Conservation (phyloP, 2,888 invertebrate species). For the Thymelicus sylvestris region DNA sequence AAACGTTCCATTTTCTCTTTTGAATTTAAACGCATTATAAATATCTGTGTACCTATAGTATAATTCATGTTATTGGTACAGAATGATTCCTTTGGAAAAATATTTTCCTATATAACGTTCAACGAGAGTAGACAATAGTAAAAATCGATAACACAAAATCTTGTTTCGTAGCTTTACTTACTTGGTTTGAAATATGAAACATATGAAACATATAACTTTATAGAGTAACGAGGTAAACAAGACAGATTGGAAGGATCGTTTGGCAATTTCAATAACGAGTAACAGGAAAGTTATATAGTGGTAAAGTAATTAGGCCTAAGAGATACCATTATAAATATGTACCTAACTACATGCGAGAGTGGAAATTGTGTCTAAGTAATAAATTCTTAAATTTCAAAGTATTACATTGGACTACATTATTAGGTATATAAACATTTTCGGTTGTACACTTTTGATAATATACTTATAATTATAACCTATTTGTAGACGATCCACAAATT, state of each 20-base stretch:
- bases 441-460: constrained; percentile 6
- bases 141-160: too few species aligned
- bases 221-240: constrained; percentile 68
- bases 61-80: too few species aligned
- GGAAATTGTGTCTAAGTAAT: constrained; percentile 59
- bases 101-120: too few species aligned
- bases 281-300: constrained; percentile 63
- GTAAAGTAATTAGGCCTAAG: constrained; percentile 63
- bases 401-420: constrained; percentile 19
- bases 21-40: too few species aligned
- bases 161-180: too few species aligned
- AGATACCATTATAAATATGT: constrained; percentile 60
- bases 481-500: background rate
- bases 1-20: too few species aligned
- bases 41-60: too few species aligned
- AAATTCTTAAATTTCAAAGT: constrained; percentile 41
- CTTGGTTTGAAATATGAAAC: background rate
- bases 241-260: constrained; percentile 71
- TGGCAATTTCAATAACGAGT: constrained; percentile 68
- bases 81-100: too few species aligned
- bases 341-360: constrained; percentile 72
- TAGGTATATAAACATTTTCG: background rate
- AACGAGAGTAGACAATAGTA: too few species aligned
- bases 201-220: constrained; percentile 42
- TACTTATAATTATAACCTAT: background rate